Base-by-base conservation (phyloP, 2,113 vertebrate genomes). In the Carassius auratus region DNA sequence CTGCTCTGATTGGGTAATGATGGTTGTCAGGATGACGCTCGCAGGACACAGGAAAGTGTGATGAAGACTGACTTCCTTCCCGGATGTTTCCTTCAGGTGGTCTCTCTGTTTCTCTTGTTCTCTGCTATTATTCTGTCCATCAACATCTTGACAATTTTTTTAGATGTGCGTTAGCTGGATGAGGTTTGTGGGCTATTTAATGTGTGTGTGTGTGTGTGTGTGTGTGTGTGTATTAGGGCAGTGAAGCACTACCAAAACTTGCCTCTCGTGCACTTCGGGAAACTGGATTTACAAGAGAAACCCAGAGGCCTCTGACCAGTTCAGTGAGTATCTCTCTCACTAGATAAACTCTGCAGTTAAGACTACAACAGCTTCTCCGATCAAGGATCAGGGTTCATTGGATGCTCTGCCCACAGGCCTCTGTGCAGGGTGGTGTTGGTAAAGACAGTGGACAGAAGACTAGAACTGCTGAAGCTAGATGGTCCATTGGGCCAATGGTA, bases 201-300 rank as follows among this genome's bases (percentile, higher is more conserved):
- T 21, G 78, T 76, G 52, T 48, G 59, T 71, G n/a, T n/a, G n/a
- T n/a, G n/a, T 59, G 30, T 30, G 21, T 74, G n/a, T 84, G n/a
- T 84, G 75, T 62, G 15, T 84, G 62, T 61, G 14, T 84, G 86
- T 38, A 81, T 86, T 10, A 91, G 92, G 91, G 69, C 45, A 83
- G 62, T 21, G 86, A 89, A 85, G 50, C 3, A 1, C 88, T 57
- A 19, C 88, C 68, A 2, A 61, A 62, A 33, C 12, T 87, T 61
- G n/a, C 85, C 42, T 77, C 36, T 48, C 64, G 0, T 66, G 87
- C 86, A 23, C 61, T 62, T 48, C 78, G 84, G 83, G 90, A 92
- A 82, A 88, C 90, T 9, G 92, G 89, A 83, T 94, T 88, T 87
- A 91, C 88, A 55, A 86, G 89, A 84, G 90, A 87, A 38, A 59